Evolutionary conservation across 2,113 vertebrate genomes (phyloP), one percentile per base, ranked within the genome.

Genomic region (Gambusia affinis): DNA sequence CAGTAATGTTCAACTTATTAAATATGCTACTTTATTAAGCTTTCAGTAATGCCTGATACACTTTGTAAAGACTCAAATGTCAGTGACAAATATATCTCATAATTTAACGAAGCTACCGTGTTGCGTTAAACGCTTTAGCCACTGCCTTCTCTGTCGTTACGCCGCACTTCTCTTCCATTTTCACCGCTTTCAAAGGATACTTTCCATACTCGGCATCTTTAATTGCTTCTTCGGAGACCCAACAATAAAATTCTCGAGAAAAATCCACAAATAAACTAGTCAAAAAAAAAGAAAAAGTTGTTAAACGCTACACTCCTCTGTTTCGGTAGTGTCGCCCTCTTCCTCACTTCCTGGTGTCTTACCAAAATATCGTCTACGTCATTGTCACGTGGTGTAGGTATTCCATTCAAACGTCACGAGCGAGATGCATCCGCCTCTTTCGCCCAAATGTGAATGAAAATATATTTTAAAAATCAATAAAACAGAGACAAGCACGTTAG

Each of bases 161-260:
- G 30, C 60, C 28, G 37, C 66, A 54, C 44, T 37, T 63, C 22
- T 72, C 33, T 27, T 11, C 0, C 11, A 1, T 7, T 35, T 69
- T 12, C 33, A 14, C 7, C 7, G 6, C 30, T 70, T 6, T 3
- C 19, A 83, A 94, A 96, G 93, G 95, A 96, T 96, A 96, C 95
- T 94, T 10, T 96, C 95, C 93, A 96, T 93, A 62, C n/a, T 86
- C 19, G 90, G 87, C 93, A 95, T 94, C 62, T 65, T 84, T 30
- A 29, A 0, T 39, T 47, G 4, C 17, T 10, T 77, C 31, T 68
- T 62, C 19, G 7, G 4, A 24, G 54, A 4, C 64, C 30, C 19
- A 68, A 67, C 17, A 28, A 69, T 15, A 10, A 69, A 75, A 35
- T 33, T 1, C 7, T 15, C 0, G 12, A 15, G 0, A 27, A 17